Conservation (phyloP, 2,113 vertebrate species). For the Ranitomeya variabilis region DNA sequence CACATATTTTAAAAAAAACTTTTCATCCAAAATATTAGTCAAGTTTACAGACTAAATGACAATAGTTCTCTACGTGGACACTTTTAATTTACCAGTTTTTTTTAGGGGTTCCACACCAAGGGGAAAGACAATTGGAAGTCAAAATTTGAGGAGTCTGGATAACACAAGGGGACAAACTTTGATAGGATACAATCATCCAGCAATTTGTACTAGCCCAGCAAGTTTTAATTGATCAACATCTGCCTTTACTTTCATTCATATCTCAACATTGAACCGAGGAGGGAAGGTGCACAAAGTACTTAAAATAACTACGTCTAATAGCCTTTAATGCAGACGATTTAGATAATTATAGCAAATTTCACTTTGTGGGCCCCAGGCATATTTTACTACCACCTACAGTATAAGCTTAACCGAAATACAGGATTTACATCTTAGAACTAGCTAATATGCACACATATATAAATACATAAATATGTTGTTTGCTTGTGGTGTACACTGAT, state of each 20-base stretch:
- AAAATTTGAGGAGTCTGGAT: conserved; percentile 70
- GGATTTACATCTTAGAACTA: conserved; percentile 63
- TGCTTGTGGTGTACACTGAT: neutral
- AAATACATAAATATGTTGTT: neutral
- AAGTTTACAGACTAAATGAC: neutral
- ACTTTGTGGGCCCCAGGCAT: conserved; percentile 79
- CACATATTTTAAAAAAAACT: neutral
- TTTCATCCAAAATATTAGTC: neutral
- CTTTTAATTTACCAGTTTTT: conserved; percentile 67
- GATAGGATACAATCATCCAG: conserved; percentile 68
- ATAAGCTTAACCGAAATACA: conserved; percentile 72
- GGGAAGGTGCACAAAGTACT: conserved; percentile 78
- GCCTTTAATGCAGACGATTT: conserved; percentile 88
- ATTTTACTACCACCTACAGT: conserved; percentile 80
- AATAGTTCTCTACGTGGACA: neutral
- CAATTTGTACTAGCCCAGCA: conserved; percentile 23
- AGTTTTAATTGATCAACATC: conserved; percentile 67
- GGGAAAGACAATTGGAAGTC: conserved; percentile 80
- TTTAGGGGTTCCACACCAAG: conserved; percentile 79
- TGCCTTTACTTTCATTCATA: conserved; percentile 75
- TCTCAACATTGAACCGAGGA: conserved; percentile 85
- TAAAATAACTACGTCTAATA: conserved; percentile 91
- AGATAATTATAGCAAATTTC: conserved; percentile 88
- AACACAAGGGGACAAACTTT: conserved; percentile 75
- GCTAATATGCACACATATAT: neutral